Base-by-base conservation (phyloP, 2,888 invertebrate genomes). In the Odontothrips loti region DNA sequence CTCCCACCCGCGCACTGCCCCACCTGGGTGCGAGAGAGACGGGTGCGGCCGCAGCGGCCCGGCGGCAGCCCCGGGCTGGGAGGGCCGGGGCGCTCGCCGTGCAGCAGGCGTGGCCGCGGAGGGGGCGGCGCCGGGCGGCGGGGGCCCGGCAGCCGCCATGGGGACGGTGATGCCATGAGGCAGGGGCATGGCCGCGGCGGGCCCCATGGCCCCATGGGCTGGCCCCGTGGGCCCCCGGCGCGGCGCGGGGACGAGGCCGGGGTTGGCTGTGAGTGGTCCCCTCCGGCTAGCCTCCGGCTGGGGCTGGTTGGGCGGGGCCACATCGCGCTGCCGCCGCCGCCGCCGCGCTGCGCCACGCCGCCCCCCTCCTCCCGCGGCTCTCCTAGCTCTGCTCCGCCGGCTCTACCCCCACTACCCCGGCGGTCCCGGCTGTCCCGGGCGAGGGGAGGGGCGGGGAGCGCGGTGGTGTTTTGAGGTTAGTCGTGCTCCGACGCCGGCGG, bases 271-370 rank as follows among this genome's bases (percentile, higher is more conserved):
- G 68, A 75, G 68, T 27, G 68, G 68, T 75, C 27, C 68, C 68
- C 68, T 75, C 68, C 58, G 58, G 58, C 20, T 58, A 17, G 20
- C 58, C 58, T 58, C n/a, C 68, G 68, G 68, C 68, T 75, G 68
- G 23, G 68, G 23, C 68, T 75, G 68, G 68, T 27, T 75, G 68
- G 68, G 68, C 68, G 68, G 68, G 68, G 68, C 68, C 68, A 75
- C 68, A 27, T 10, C 20, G 51, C 58, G 10, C 58, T n/a, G 20
- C 58, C 58, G 34, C 34, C 34, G 34, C 34, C 34, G 34, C 34
- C 34, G 34, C 34, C 34, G 34, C 34, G 34, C 34, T 43, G 3
- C 34, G 34, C 34, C 34, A 43, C 34, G 34, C 34, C 34, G 34
- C 2, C 34, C 34, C 34, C 34, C 34, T 4, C 34, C 34, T 6